A percentile compares a stretch with the other conserved stretches of the same genome.
Evolutionary conservation across 2,888 invertebrate species (phyloP).

Genomic region (Andricus quercusramuli): DNA sequence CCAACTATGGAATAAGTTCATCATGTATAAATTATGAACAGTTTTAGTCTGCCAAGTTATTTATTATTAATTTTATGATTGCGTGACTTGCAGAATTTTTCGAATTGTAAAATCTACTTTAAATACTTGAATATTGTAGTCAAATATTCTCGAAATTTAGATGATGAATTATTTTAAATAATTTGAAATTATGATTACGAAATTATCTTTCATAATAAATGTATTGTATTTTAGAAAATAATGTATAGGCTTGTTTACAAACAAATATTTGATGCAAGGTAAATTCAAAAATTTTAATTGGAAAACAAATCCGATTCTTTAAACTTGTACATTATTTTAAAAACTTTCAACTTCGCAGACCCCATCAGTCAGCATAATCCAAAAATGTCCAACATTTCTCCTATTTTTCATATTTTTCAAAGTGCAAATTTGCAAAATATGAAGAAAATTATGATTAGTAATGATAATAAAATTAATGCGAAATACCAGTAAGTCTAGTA

Average conservation of each 20-base stretch:
- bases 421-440: no score
- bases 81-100: neutral
- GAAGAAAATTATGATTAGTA: no score
- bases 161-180: neutral
- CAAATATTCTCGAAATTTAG: no score
- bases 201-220: neutral
- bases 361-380: no score
- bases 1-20: neutral
- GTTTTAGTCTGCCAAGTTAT: neutral
- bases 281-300: neutral
- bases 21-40: conserved; percentile 3
- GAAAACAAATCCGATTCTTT: neutral
- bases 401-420: no score
- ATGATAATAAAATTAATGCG: no score
- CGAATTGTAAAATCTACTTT: neutral
- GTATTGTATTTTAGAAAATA: neutral
- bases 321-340: no score
- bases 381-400: no score
- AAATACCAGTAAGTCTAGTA: no score
- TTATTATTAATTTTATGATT: neutral
- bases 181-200: neutral
- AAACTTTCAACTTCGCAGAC: no score
- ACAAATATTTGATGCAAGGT: neutral
- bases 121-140: neutral
- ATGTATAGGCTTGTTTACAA: neutral